These are phyloP conservation scores for Atrichornis clamosus DNA, from an alignment of 2,113 vertebrate species.

Conservation along the genomic window DNA sequence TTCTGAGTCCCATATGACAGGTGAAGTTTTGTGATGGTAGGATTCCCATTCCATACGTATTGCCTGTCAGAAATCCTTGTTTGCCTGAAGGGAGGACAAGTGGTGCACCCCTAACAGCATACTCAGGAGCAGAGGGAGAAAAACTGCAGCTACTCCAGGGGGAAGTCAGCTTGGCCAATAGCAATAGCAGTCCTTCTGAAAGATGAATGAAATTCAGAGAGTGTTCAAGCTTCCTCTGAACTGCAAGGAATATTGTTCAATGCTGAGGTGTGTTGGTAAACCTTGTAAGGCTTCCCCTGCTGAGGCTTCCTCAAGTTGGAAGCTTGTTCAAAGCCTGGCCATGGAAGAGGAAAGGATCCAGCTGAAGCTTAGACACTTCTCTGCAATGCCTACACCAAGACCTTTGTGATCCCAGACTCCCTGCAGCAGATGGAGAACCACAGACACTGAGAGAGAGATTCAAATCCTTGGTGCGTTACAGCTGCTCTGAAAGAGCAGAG, in stretches of 20 bases:
- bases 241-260: background rate
- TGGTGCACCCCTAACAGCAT: background rate
- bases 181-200: background rate
- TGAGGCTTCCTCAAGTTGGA: background rate
- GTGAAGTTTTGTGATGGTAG: background rate
- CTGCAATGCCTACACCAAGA: background rate
- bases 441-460: background rate
- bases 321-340: background rate
- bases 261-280: background rate
- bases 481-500: background rate
- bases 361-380: background rate
- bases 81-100: background rate
- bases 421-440: background rate
- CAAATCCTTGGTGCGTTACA: background rate
- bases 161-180: background rate
- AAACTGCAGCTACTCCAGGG: background rate
- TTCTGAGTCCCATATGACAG: background rate
- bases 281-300: background rate
- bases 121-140: background rate
- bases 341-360: background rate
- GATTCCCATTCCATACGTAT: background rate
- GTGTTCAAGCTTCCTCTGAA: background rate
- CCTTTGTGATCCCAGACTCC: background rate
- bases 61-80: background rate
- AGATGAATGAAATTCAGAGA: background rate